These are phyloP conservation scores for Macrotus californicus DNA, from an alignment of 2,113 vertebrate species.

Conservation along the genomic window DNA sequence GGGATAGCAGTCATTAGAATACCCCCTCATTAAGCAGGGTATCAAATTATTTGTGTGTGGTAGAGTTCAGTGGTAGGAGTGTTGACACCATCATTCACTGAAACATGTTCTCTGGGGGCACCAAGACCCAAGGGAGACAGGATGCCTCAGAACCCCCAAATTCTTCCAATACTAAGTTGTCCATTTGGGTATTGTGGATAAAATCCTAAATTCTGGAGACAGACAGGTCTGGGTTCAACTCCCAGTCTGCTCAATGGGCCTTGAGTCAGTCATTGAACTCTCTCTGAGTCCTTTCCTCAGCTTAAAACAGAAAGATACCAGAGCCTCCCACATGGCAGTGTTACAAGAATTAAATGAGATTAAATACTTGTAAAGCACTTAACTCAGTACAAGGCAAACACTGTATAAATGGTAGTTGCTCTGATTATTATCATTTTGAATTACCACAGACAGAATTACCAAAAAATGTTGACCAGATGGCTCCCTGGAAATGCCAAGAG, in stretches of 20 bases:
- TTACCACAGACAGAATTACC: conserved; percentile 24
- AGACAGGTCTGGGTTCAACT: background rate
- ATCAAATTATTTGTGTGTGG: conserved; percentile 58
- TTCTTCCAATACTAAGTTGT: background rate
- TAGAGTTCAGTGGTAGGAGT: background rate
- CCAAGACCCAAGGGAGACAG: background rate
- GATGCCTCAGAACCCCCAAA: background rate
- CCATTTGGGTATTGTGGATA: background rate
- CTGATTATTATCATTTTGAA: conserved; percentile 40
- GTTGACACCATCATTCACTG: conserved; percentile 3
- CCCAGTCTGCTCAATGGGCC: background rate
- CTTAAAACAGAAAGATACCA: background rate
- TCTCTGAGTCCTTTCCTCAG: background rate
- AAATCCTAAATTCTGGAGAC: background rate
- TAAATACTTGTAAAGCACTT: conserved; percentile 59
- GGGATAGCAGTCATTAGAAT: conserved; percentile 65
- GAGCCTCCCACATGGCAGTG: background rate
- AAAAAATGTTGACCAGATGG: conserved; percentile 57
- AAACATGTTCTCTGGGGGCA: conserved; percentile 15
- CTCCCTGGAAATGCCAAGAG: conserved; percentile 33
- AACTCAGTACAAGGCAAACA: conserved; percentile 40
- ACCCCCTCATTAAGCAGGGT: conserved; percentile 63
- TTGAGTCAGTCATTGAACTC: background rate
- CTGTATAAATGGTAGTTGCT: background rate
- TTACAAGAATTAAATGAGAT: conserved; percentile 51